These are phyloP conservation scores for Nestor notabilis DNA, from an alignment of 2,113 vertebrate genomes.

Conservation along the genomic window DNA sequence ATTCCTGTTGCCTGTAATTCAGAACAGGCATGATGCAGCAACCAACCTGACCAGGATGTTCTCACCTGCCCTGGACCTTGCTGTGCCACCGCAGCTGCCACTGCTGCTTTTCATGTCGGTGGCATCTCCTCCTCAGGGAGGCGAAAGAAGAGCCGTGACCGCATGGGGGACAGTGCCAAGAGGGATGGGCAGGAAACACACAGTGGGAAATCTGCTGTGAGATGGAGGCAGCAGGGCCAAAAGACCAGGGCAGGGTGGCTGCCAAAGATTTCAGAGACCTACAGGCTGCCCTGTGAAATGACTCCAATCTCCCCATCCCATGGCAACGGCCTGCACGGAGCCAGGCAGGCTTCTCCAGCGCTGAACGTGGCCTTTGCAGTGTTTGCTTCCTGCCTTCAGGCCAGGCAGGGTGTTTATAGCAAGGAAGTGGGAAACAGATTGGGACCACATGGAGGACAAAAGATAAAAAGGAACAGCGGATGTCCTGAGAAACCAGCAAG, in stretches of 20 bases:
- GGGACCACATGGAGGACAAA: not conserved
- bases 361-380: not conserved
- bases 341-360: not conserved
- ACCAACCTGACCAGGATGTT: not conserved
- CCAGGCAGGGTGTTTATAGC: not conserved
- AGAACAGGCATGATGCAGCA: not conserved
- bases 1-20: not conserved
- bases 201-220: not conserved
- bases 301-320: not conserved
- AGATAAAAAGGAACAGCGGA: not conserved
- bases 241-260: not conserved
- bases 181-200: not conserved
- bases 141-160: rapidly evolving
- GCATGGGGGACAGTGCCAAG: rapidly evolving
- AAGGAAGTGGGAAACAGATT: not conserved
- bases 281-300: not conserved
- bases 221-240: not conserved
- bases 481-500: not conserved
- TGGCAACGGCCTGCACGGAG: rapidly evolving
- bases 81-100: rapidly evolving
- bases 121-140: not conserved
- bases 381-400: not conserved
- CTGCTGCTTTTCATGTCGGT: rapidly evolving
- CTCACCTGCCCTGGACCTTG: not conserved
- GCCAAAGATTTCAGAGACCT: not conserved